Evolutionary conservation across 1,140 invertebrate species (phyloP).

Genomic region (Pogonomyrmex californicus): DNA sequence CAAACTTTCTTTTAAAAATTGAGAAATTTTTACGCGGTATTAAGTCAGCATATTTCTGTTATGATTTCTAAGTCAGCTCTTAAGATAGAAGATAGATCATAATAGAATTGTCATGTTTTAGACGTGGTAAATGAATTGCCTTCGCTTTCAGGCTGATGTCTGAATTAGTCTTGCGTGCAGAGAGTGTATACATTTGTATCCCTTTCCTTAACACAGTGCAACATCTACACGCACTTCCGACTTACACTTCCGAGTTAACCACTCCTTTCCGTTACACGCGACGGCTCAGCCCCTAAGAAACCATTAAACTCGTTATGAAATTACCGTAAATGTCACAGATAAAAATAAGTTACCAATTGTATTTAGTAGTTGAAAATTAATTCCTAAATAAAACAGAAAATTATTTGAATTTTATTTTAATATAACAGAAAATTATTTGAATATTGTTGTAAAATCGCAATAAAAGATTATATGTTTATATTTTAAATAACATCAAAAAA

Average conservation of each 20-base stretch:
- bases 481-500: background rate
- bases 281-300: constrained; percentile 67
- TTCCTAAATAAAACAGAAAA: background rate
- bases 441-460: background rate
- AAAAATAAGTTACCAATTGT: constrained; percentile 35
- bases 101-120: constrained; percentile 52
- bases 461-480: background rate
- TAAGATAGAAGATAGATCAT: constrained; percentile 7
- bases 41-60: background rate
- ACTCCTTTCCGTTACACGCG: constrained; percentile 77
- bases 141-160: constrained; percentile 55
- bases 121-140: constrained; percentile 69
- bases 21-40: background rate
- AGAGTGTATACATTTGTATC: constrained; percentile 52
- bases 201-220: constrained; percentile 63
- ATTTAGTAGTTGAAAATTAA: constrained; percentile 5
- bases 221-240: constrained; percentile 80
- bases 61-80: background rate
- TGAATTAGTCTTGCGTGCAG: constrained; percentile 72
- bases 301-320: constrained; percentile 55
- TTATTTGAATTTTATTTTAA: background rate
- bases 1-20: background rate
- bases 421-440: background rate
- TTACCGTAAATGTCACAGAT: constrained; percentile 57
- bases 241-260: constrained; percentile 75